Evolutionary conservation across 2,888 invertebrate species (phyloP), one percentile per base, ranked within the genome.

Genomic region (Synergus umbraculus): DNA sequence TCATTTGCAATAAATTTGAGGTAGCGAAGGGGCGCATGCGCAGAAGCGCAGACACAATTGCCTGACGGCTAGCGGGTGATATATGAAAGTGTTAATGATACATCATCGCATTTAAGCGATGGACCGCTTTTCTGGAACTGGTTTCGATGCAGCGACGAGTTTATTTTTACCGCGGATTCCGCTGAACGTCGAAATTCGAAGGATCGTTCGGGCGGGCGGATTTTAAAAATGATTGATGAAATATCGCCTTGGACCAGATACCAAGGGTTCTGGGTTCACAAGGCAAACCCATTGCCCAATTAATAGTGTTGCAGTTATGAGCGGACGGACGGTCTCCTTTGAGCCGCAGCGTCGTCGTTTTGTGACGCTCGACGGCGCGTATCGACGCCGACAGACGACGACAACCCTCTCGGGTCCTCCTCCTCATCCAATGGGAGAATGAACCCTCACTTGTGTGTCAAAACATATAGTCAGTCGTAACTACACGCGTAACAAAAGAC

Each of bases 351-450:
- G 86, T 85, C 85, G 85, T 85, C 86, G 86, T 86, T 88, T 87
- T 84, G 90, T 88, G 90, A 90, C 88, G 89, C 89, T 88, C 83
- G 85, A 82, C 83, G 87, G 87, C 85, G 89, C 90, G 87, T 89
- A 89, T 90, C 90, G 87, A 87, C 87, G 87, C 89, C 88, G 87
- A 89, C 88, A 88, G 88, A 87, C 85, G 85, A 86, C 86, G 87
- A 88, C 87, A 86, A 84, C 85, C 83, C 84, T 81, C 82, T 82
- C 80, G 83, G 80, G 37, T 37, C 37, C 37, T 79, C 81, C 76
- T 85, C 84, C 81, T 69, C 76, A 22, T 76, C 78, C 69, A 64
- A 76, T 82, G 78, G 81, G 85, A 79, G 84, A 85, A 86, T 84
- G 83, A 85, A 81, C 83, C 81, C 83, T 83, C 83, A 77, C 78